Percentiles rank a stretch among this genome's conserved stretches.
Evolutionary conservation across 2,888 invertebrate genomes (phyloP).

Genomic region (Meiosimyza platycephala): DNA sequence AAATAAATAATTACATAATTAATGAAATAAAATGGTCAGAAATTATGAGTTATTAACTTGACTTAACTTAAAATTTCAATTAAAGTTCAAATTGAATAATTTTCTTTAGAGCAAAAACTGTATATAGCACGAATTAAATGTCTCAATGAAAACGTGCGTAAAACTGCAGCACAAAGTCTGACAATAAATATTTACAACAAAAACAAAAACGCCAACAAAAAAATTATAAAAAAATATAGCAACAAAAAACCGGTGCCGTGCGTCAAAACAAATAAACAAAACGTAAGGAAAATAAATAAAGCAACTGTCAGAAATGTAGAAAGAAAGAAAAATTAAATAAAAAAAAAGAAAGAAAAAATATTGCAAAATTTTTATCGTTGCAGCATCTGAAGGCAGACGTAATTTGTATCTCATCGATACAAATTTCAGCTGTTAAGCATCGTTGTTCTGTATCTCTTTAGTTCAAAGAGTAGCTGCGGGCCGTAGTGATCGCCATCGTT

Average conservation of each 20-base stretch:
- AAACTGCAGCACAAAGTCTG: constrained; percentile 35
- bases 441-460: neutral
- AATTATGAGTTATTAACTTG: too few species aligned
- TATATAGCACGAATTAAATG: neutral
- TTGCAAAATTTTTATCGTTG: neutral
- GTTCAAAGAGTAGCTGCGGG: neutral
- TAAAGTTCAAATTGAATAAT: too few species aligned
- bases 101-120: too few species aligned
- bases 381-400: neutral
- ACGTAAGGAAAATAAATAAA: neutral
- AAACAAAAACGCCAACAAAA: constrained; percentile 14
- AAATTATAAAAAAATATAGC: neutral
- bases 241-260: constrained; percentile 17
- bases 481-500: neutral
- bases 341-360: neutral
- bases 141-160: neutral
- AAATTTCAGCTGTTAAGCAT: constrained; percentile 3
- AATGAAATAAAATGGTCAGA: too few species aligned
- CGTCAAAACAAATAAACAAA: constrained; percentile 18
- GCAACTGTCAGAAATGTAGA: neutral
- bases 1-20: too few species aligned
- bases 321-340: neutral
- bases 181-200: constrained; percentile 28
- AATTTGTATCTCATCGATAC: constrained; percentile 19
- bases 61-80: too few species aligned